phyloP scores from a whole-genome alignment of 2,797 vertebrate genomes.

The Mergus octosetaceus region DNA sequence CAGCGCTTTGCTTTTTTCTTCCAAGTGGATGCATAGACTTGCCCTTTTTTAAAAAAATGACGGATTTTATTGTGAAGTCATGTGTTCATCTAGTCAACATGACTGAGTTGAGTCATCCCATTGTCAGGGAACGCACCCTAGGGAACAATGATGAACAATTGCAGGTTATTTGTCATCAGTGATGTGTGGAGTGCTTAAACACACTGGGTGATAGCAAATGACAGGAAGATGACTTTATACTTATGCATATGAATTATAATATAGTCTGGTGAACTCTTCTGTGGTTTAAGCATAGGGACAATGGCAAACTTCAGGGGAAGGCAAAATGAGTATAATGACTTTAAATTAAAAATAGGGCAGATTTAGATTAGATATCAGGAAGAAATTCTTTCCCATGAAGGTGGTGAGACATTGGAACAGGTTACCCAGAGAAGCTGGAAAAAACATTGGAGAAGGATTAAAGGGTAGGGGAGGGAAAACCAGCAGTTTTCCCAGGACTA shows the following conservation, averaged over 20 bases:
- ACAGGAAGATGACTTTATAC: neutral
- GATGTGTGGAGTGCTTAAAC: neutral
- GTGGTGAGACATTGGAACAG: neutral
- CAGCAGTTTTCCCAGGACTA: neutral
- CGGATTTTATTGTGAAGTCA: constrained; percentile 10
- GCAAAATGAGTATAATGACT: neutral
- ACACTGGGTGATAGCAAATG: neutral
- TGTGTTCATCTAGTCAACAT: neutral
- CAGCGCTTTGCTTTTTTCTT: constrained; percentile 13
- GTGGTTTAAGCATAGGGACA: neutral
- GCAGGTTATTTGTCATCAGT: constrained; percentile 4
- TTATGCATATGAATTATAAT: neutral
- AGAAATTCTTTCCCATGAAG: neutral
- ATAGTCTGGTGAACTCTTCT: neutral
- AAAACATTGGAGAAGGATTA: neutral
- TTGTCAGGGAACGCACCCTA: neutral
- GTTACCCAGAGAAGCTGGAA: neutral
- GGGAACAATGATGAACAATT: neutral
- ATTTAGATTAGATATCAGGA: neutral
- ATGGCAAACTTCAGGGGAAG: neutral
- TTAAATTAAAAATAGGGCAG: neutral
- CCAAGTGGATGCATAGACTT: constrained; percentile 26
- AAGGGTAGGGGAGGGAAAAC: neutral
- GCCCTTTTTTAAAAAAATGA: neutral
- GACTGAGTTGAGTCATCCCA: constrained; percentile 32